These are phyloP conservation scores for Scomber colias DNA, from an alignment of 2,113 vertebrate species.

Conservation along the genomic window DNA sequence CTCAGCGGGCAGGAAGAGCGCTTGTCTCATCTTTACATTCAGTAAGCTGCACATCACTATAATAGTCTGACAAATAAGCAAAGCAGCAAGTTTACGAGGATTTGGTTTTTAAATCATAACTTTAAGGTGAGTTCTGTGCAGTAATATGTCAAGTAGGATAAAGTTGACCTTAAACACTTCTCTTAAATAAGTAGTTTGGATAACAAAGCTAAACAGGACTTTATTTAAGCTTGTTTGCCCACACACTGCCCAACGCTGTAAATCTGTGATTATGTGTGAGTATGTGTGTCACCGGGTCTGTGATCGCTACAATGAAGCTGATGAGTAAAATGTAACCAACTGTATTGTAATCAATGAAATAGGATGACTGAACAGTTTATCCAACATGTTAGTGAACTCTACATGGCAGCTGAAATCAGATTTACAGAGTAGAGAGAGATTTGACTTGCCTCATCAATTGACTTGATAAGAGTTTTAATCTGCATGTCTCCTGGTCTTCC, in stretches of 20 bases:
- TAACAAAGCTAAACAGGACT: no score
- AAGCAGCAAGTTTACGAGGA: neutral
- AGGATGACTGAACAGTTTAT: no score
- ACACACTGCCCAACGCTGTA: neutral
- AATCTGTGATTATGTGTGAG: neutral
- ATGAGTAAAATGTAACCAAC: neutral
- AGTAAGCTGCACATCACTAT: neutral
- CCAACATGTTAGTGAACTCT: neutral
- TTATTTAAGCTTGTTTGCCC: neutral
- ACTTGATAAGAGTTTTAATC: slow-evolving; percentile 93
- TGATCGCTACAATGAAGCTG: neutral
- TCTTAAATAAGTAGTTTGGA: no score
- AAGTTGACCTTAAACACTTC: no score
- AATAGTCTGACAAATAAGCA: no score
- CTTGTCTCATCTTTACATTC: no score
- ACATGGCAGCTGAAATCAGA: neutral
- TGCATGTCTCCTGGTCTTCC: slow-evolving; percentile 90
- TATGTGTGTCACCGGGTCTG: neutral
- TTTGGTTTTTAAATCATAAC: no score
- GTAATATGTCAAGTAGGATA: neutral
- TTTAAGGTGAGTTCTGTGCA: no score
- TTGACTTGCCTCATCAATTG: slow-evolving; percentile 91
- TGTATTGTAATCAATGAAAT: neutral
- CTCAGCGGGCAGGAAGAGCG: no score
- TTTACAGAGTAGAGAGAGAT: neutral